phyloP scores from a whole-genome alignment of 2,888 invertebrate genomes.

The Microdon myrmicae region DNA sequence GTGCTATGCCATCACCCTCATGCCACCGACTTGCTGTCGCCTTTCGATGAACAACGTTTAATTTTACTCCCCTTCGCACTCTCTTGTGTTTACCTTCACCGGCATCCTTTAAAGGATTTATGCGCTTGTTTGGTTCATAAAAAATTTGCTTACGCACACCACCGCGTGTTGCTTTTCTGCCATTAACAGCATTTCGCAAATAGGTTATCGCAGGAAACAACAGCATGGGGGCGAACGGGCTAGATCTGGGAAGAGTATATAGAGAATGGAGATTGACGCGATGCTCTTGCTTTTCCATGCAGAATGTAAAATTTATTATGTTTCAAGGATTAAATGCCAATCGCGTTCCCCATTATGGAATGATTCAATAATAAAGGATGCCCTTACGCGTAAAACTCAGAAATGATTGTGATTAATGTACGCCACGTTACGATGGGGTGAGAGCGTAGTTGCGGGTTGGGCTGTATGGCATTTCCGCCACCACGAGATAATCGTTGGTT shows the following conservation, averaged over 20 bases:
- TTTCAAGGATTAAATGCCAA: conserved; percentile 46
- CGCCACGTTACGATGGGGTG: too few species aligned
- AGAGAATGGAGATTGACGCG: too few species aligned
- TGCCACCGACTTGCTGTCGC: conserved; percentile 13
- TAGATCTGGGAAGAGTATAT: conserved; percentile 1
- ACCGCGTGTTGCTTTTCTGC: conserved; percentile 12
- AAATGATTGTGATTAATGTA: conserved; percentile 45
- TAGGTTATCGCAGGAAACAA: conserved; percentile 27
- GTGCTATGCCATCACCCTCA: neutral
- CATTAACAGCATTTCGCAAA: conserved; percentile 43
- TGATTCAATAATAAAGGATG: conserved; percentile 38
- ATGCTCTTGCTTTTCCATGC: conserved; percentile 40
- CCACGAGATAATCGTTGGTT: conserved; percentile 29
- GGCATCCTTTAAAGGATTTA: conserved; percentile 42
- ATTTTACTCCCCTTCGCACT: conserved; percentile 10
- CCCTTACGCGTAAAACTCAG: conserved; percentile 4
- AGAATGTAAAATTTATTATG: conserved; percentile 44
- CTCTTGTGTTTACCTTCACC: too few species aligned
- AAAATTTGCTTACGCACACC: conserved; percentile 40
- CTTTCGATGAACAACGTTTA: conserved; percentile 19
- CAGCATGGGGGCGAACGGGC: conserved; percentile 15
- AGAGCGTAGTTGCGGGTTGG: conserved; percentile 1
- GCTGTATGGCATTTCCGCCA: conserved; percentile 25
- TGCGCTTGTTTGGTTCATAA: conserved; percentile 48
- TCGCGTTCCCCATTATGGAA: conserved; percentile 37